Evolutionary conservation across 2,888 invertebrate genomes (phyloP).

Genomic region (Drosophila kuntzei): DNA sequence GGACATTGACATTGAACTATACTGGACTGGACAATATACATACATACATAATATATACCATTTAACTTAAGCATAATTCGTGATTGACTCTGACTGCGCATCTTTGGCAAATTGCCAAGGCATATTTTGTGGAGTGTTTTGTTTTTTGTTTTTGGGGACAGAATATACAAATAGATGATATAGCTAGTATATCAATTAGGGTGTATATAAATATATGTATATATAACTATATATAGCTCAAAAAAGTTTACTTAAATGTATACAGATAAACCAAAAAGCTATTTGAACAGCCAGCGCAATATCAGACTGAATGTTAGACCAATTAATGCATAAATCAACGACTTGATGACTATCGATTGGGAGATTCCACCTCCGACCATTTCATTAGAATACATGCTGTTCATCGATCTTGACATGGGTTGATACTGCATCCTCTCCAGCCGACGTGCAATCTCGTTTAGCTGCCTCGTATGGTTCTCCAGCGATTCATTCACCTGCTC

Average conservation of each 20-base stretch:
- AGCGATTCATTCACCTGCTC: conserved; percentile 86
- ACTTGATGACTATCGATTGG: conserved; percentile 75
- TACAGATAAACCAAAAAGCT: conserved; percentile 53
- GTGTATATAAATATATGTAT: conserved; percentile 26
- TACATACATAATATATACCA: too few species aligned
- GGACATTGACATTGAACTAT: conserved; percentile 21
- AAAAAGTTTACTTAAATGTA: conserved; percentile 54
- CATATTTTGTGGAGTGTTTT: conserved; percentile 37
- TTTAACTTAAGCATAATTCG: conserved; percentile 52
- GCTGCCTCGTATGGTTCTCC: conserved; percentile 86
- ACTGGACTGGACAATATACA: too few species aligned
- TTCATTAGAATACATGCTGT: conserved; percentile 41
- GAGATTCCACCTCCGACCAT: conserved; percentile 65
- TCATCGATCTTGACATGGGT: conserved; percentile 54
- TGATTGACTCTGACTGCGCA: conserved; percentile 55
- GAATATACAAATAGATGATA: conserved; percentile 50
- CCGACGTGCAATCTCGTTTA: conserved; percentile 83
- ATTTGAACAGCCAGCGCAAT: conserved; percentile 82
- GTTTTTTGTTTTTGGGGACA: conserved; percentile 35
- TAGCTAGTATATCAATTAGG: conserved; percentile 25
- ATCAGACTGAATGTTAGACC: conserved; percentile 76
- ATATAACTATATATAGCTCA: conserved; percentile 55
- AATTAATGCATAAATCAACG: conserved; percentile 75
- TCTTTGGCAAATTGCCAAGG: conserved; percentile 58
- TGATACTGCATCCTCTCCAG: conserved; percentile 83